A percentile compares a stretch with the other conserved stretches of the same genome.
These are phyloP conservation scores for Neotoxoptera formosana DNA, from an alignment of 1,140 invertebrate species.

Conservation along the genomic window DNA sequence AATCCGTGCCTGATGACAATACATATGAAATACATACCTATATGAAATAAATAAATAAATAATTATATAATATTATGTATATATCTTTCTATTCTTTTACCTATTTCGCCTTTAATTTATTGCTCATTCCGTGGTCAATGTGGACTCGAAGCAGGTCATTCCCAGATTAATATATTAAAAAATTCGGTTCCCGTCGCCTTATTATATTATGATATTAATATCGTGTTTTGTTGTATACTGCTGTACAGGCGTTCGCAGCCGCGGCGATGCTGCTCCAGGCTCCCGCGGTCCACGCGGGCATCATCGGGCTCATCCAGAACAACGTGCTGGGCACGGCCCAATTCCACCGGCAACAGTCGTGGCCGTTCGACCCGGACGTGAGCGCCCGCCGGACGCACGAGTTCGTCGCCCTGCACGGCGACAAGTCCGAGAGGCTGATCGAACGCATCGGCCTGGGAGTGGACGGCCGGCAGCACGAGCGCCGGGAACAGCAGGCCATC, in stretches of 20 bases:
- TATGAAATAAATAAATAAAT: no score
- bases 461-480: slow-evolving; percentile 59
- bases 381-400: slow-evolving; percentile 58
- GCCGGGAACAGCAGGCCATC: slow-evolving; percentile 59
- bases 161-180: no score
- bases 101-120: no score
- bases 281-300: not conserved
- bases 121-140: no score
- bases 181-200: no score
- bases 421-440: slow-evolving; percentile 59
- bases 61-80: no score
- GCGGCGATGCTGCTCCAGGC: not conserved
- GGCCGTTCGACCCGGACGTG: slow-evolving; percentile 61
- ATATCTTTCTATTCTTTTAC: no score
- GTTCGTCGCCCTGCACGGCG: slow-evolving; percentile 60
- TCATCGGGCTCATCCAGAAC: slow-evolving; percentile 54
- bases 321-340: slow-evolving; percentile 58
- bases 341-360: slow-evolving; percentile 59
- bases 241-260: not conserved
- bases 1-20: no score
- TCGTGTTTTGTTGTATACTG: not conserved
- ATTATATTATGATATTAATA: no score
- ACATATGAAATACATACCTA: no score
- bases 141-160: no score
- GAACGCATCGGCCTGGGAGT: slow-evolving; percentile 61